These are phyloP conservation scores for Bellardia pandia DNA, from an alignment of 2,888 invertebrate genomes.

Conservation along the genomic window DNA sequence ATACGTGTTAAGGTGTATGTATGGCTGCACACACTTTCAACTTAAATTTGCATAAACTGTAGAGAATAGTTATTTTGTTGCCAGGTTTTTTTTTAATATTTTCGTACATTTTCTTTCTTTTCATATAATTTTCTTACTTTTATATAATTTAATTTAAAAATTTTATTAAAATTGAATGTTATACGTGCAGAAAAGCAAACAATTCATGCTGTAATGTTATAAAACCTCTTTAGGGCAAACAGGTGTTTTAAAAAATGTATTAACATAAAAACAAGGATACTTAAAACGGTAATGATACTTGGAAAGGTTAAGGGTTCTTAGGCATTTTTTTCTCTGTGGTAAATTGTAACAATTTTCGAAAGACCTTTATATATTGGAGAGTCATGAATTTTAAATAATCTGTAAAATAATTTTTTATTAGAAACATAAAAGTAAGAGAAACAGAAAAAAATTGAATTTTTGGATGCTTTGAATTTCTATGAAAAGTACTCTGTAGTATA, in stretches of 20 bases:
- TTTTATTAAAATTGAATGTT: conserved; percentile 31
- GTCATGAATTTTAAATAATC: too few species aligned
- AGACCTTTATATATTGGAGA: too few species aligned
- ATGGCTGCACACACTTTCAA: background rate
- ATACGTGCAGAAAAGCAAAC: conserved; percentile 18
- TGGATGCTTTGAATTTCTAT: too few species aligned
- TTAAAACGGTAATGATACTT: background rate
- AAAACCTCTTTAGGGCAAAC: conserved; percentile 8
- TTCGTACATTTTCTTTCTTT: background rate
- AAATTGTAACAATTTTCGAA: too few species aligned
- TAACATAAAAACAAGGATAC: background rate
- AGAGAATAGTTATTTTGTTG: conserved; percentile 5
- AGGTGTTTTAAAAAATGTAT: conserved; percentile 21
- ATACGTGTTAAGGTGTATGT: conserved; percentile 23
- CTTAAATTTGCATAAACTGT: conserved; percentile 33
- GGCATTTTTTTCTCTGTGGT: too few species aligned
- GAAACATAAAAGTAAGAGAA: too few species aligned
- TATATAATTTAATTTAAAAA: conserved; percentile 22
- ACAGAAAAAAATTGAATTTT: too few species aligned
- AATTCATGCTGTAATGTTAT: background rate
- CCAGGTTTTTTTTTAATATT: background rate
- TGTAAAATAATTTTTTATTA: too few species aligned
- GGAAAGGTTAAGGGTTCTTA: background rate
- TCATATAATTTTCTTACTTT: background rate
- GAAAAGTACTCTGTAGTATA: too few species aligned